Percentiles rank a stretch among this genome's conserved stretches.
phyloP scores from a whole-genome alignment of 2,113 vertebrate genomes.

The Boulengeromyrus knoepffleri region DNA sequence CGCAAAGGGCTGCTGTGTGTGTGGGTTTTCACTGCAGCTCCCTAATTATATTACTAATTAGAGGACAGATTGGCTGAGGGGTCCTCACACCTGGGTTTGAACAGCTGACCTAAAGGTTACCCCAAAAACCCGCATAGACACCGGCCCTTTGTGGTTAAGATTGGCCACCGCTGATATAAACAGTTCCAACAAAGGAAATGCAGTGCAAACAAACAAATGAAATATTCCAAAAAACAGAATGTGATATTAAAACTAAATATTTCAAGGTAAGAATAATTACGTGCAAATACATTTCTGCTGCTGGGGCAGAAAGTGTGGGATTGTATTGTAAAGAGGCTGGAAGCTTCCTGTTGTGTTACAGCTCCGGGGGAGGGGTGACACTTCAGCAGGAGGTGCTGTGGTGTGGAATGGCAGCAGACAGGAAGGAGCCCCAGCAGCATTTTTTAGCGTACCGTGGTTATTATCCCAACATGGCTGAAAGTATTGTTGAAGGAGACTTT shows the following conservation, averaged over 20 bases:
- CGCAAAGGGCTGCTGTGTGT: no score
- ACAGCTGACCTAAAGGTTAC: no score
- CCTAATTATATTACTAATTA: no score
- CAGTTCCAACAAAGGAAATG: no score
- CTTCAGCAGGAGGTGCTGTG: neutral
- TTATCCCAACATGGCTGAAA: neutral
- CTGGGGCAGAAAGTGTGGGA: neutral
- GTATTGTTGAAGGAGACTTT: neutral
- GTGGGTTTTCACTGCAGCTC: no score
- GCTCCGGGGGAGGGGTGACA: neutral
- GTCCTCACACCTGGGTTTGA: no score
- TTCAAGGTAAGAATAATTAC: neutral
- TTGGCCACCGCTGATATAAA: no score
- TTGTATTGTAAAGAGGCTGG: neutral
- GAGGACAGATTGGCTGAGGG: no score
- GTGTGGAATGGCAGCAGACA: neutral
- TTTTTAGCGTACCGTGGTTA: neutral
- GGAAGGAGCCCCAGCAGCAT: neutral
- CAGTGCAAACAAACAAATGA: no score
- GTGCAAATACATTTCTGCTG: neutral
- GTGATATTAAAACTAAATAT: neutral
- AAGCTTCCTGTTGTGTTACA: neutral
- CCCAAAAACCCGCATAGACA: no score
- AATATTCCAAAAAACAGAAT: neutral
- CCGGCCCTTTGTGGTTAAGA: no score